phyloP scores from a whole-genome alignment of 1,140 invertebrate genomes.

The Agrilus planipennis region DNA sequence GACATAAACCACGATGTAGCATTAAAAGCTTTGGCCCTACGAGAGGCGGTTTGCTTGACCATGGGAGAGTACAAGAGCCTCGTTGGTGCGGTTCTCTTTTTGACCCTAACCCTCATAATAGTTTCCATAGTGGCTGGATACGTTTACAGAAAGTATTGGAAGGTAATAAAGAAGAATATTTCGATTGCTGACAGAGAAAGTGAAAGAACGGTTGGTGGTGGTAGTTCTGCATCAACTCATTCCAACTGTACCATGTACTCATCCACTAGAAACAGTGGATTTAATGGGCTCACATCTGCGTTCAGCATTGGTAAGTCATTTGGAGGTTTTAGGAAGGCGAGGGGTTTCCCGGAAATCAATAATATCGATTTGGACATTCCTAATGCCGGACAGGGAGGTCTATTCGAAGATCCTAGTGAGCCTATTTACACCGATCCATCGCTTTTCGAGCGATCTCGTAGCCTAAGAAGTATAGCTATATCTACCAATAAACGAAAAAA shows the following conservation, averaged over 20 bases:
- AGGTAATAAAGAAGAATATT: slow-evolving; percentile 54
- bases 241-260: too few relatives aligned
- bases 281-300: slow-evolving; percentile 26
- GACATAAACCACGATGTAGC: slow-evolving; percentile 54
- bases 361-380: slow-evolving; percentile 22
- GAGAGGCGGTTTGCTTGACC: slow-evolving; percentile 59
- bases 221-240: slow-evolving; percentile 21
- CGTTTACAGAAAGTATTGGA: slow-evolving; percentile 59
- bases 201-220: too few relatives aligned
- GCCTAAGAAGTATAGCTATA: slow-evolving; percentile 41
- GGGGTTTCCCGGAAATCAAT: slow-evolving; percentile 26
- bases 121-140: slow-evolving; percentile 50
- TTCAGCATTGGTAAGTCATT: slow-evolving; percentile 29
- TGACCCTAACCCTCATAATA: slow-evolving; percentile 54
- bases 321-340: slow-evolving; percentile 32
- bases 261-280: slow-evolving; percentile 24
- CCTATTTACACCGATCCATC: slow-evolving; percentile 89
- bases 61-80: slow-evolving; percentile 65
- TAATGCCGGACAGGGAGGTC: slow-evolving; percentile 26
- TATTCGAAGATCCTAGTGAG: slow-evolving; percentile 75
- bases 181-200: slow-evolving; percentile 38
- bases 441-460: slow-evolving; percentile 70
- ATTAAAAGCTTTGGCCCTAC: slow-evolving; percentile 41
- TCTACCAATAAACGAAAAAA: slow-evolving; percentile 24
- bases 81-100: slow-evolving; percentile 54